Evolutionary conservation across 2,113 vertebrate species (phyloP).

Genomic region (Anoura caudifer): DNA sequence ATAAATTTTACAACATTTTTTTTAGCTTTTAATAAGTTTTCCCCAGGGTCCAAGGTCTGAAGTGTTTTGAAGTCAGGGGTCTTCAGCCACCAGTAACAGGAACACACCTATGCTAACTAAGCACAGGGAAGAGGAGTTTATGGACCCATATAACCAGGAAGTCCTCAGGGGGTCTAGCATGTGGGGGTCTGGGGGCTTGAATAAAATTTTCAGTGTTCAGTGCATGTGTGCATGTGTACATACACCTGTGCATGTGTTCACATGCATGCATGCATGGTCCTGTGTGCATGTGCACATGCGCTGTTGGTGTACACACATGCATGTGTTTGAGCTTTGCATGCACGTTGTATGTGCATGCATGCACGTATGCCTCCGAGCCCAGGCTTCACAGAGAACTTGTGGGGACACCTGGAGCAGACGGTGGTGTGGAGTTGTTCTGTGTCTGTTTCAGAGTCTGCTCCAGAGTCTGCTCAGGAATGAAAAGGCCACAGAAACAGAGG

Average conservation of each 20-base stretch:
- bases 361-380: background rate
- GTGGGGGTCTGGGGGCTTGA: background rate
- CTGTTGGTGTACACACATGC: background rate
- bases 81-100: background rate
- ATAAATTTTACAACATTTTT: no score
- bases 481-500: background rate
- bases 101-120: fast-evolving
- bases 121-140: background rate
- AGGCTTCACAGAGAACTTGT: background rate
- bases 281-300: background rate
- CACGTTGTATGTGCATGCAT: background rate
- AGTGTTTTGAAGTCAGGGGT: no score
- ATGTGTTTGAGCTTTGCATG: background rate
- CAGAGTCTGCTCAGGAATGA: background rate
- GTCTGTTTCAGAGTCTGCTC: background rate
- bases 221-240: background rate
- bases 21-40: background rate
- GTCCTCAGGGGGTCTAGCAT: background rate
- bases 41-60: background rate
- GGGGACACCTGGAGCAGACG: no score
- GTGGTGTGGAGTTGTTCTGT: background rate
- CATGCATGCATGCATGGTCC: background rate
- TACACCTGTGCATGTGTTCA: no score
- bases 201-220: background rate
- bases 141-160: no score